Conservation (phyloP, 2,888 invertebrate genomes). For the Aquatica leii region DNA sequence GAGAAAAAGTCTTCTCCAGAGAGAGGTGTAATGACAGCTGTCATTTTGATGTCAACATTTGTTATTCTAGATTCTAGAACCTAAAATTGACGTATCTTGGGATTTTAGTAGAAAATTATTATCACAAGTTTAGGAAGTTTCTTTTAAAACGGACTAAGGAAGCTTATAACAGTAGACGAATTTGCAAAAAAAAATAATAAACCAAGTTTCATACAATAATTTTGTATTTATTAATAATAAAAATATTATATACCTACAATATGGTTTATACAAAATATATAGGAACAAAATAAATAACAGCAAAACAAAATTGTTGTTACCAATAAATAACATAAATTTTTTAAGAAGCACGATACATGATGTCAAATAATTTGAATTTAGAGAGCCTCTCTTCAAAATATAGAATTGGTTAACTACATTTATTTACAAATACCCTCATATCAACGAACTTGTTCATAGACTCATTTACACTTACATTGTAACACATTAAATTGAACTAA, state of each 20-base stretch:
- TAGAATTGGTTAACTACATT: slow-evolving; percentile 18
- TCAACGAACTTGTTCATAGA: slow-evolving; percentile 29
- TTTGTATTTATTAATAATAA: slow-evolving; percentile 4
- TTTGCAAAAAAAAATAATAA: too few species aligned
- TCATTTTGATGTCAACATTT: too few species aligned
- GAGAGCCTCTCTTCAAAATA: slow-evolving; percentile 12
- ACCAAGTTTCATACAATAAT: too few species aligned
- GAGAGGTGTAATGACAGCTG: too few species aligned
- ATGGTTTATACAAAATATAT: slow-evolving; percentile 1
- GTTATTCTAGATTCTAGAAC: too few species aligned
- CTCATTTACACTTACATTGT: slow-evolving; percentile 1
- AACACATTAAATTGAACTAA: slow-evolving; percentile 6
- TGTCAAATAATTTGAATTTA: slow-evolving; percentile 3
- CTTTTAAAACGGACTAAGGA: too few species aligned
- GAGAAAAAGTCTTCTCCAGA: too few species aligned
- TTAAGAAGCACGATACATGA: not conserved
- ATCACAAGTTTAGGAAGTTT: too few species aligned
- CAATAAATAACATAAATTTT: slow-evolving; percentile 18
- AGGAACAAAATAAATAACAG: slow-evolving; percentile 11
- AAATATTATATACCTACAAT: slow-evolving; percentile 7
- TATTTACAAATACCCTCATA: slow-evolving; percentile 32
- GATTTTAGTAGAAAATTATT: too few species aligned
- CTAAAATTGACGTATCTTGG: too few species aligned
- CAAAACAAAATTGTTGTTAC: not conserved
- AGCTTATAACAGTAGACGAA: too few species aligned